Evolutionary conservation across 2,113 vertebrate genomes (phyloP).

Genomic region (Propithecus coquereli): DNA sequence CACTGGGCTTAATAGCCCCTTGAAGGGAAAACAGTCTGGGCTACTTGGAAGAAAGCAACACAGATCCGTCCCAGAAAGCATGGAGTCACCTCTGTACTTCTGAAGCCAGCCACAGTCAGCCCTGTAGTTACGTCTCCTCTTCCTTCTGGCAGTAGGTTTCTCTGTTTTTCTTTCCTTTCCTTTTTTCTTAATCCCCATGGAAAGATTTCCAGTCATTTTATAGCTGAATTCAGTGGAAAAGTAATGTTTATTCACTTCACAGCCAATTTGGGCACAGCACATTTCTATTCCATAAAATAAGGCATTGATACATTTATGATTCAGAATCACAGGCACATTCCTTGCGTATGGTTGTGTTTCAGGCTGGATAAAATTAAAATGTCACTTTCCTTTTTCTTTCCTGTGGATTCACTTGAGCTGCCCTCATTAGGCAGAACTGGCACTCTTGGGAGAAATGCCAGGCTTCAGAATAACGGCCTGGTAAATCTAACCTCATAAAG

Average conservation of each 20-base stretch:
- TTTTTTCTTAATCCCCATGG: background rate
- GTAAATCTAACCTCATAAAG: background rate
- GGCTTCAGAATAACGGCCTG: slow-evolving; percentile 35
- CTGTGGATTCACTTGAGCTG: slow-evolving; percentile 20
- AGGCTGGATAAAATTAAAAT: slow-evolving; percentile 29
- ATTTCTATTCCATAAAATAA: slow-evolving; percentile 38
- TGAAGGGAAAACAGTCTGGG: too few relatives aligned
- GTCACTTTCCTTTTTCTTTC: slow-evolving; percentile 23
- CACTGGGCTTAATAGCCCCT: background rate
- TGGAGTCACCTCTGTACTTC: too few relatives aligned
- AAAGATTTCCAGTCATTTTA: slow-evolving; percentile 40
- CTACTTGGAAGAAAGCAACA: background rate
- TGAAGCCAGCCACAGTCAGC: rapidly evolving
- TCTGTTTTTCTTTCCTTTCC: background rate
- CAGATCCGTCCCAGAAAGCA: background rate
- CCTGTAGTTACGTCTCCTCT: background rate
- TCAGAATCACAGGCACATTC: background rate
- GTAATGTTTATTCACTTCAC: slow-evolving; percentile 49
- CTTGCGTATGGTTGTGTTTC: background rate
- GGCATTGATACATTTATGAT: background rate
- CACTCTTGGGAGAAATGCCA: slow-evolving; percentile 18
- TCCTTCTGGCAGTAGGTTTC: background rate
- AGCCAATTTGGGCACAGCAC: slow-evolving; percentile 49
- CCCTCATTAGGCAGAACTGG: slow-evolving; percentile 16
- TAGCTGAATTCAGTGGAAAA: slow-evolving; percentile 49